These are phyloP conservation scores for Lates calcarifer DNA, from an alignment of 2,113 vertebrate genomes.

Conservation along the genomic window DNA sequence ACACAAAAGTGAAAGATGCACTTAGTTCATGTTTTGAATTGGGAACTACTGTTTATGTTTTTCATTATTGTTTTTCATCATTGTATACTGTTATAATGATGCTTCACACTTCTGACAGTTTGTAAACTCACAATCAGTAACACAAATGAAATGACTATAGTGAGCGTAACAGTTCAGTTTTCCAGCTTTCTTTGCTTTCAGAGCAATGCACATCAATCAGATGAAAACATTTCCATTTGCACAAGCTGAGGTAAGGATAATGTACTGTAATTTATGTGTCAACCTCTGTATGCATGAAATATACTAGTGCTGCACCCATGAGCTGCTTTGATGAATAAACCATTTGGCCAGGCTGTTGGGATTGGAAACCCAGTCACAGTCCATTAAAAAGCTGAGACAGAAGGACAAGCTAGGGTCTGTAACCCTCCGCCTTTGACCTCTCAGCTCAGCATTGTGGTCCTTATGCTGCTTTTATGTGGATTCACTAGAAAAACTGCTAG, in stretches of 20 bases:
- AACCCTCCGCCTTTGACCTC: slow-evolving; percentile 52
- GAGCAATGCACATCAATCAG: slow-evolving; percentile 23
- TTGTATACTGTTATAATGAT: neutral
- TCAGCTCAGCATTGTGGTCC: slow-evolving; percentile 29
- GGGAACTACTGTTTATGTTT: slow-evolving; percentile 14
- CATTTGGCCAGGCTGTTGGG: slow-evolving; percentile 72
- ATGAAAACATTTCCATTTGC: slow-evolving; percentile 58
- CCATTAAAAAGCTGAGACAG: slow-evolving; percentile 73
- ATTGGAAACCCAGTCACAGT: slow-evolving; percentile 79
- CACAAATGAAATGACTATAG: slow-evolving; percentile 29
- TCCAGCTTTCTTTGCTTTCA: slow-evolving; percentile 33
- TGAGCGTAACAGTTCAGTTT: slow-evolving; percentile 1
- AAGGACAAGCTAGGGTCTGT: slow-evolving; percentile 66
- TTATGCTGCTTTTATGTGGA: slow-evolving; percentile 37
- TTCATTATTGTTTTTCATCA: slow-evolving; percentile 33
- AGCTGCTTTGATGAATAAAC: slow-evolving; percentile 80
- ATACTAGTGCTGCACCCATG: slow-evolving; percentile 61
- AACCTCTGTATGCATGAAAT: slow-evolving; percentile 50
- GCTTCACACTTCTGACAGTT: slow-evolving; percentile 34
- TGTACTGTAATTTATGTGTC: slow-evolving; percentile 71
- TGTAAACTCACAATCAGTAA: slow-evolving; percentile 49
- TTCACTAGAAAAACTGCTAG: slow-evolving; percentile 35
- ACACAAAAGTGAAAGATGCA: neutral
- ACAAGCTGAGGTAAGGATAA: slow-evolving; percentile 32
- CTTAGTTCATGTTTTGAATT: neutral